A percentile compares a stretch with the other conserved stretches of the same genome.
phyloP scores from a whole-genome alignment of 2,888 invertebrate genomes.

The Lepidocyrtoides sp. region DNA sequence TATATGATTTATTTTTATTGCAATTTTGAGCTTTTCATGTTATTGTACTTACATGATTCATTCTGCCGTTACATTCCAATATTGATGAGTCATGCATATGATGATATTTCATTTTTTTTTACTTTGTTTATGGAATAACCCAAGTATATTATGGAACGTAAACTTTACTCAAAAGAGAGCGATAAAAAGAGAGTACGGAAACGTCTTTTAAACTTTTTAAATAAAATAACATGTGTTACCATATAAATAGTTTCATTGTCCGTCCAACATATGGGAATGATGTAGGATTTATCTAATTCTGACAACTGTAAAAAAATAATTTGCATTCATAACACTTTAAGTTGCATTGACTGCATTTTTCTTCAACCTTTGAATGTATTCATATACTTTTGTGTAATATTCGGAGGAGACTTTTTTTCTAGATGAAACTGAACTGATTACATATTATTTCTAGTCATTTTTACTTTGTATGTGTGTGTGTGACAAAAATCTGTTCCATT shows the following conservation, averaged over 20 bases:
- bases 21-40: conserved; percentile 3
- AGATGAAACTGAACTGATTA: conserved; percentile 34
- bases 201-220: neutral
- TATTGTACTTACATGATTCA: neutral
- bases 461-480: neutral
- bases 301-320: conserved; percentile 2
- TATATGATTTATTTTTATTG: conserved; percentile 38
- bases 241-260: conserved; percentile 28
- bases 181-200: neutral
- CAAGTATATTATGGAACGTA: neutral
- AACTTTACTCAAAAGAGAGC: neutral
- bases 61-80: neutral
- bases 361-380: neutral
- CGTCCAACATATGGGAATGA: neutral
- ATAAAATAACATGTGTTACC: conserved; percentile 35
- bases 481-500: conserved; percentile 15
- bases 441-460: neutral
- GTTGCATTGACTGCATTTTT: neutral
- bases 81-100: conserved; percentile 21
- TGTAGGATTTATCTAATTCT: neutral
- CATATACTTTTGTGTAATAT: neutral
- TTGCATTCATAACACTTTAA: neutral
- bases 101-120: neutral
- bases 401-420: neutral
- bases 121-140: conserved; percentile 2